Conservation (phyloP, 2,888 invertebrate genomes). For the Chrysotoxum bicinctum region DNA sequence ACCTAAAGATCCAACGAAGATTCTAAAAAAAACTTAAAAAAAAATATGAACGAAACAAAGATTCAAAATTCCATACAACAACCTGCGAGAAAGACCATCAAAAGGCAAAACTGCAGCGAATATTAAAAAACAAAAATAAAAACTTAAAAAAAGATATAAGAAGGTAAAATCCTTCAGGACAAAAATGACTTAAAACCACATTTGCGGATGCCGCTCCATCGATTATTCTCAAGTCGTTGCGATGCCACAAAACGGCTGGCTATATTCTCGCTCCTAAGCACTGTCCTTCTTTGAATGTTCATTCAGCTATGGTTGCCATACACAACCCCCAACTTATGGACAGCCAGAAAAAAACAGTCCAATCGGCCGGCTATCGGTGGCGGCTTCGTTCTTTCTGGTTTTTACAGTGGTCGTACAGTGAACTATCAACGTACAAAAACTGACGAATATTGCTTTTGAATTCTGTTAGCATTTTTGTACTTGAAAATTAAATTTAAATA, state of each 20-base stretch:
- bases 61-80: slow-evolving; percentile 54
- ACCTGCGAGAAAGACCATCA: slow-evolving; percentile 23
- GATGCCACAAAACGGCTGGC: not conserved
- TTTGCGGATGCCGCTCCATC: slow-evolving; percentile 61
- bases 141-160: not conserved
- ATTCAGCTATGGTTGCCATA: slow-evolving; percentile 59
- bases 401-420: not conserved
- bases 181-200: slow-evolving; percentile 71
- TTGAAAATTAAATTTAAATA: too few species aligned
- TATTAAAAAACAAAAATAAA: slow-evolving; percentile 17
- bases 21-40: slow-evolving; percentile 18
- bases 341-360: slow-evolving; percentile 34
- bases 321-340: slow-evolving; percentile 13
- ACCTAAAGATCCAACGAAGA: slow-evolving; percentile 53
- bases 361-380: slow-evolving; percentile 36
- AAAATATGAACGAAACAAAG: slow-evolving; percentile 19
- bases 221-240: slow-evolving; percentile 42
- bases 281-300: slow-evolving; percentile 60
- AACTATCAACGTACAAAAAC: not conserved
- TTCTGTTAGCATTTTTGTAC: not conserved
- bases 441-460: not conserved
- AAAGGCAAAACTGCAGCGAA: slow-evolving; percentile 12
- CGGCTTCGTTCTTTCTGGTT: slow-evolving; percentile 10
- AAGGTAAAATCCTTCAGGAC: slow-evolving; percentile 36
- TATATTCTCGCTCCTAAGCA: not conserved